Conservation (phyloP, 1,140 invertebrate species). For the Pseudoatta argentina region DNA sequence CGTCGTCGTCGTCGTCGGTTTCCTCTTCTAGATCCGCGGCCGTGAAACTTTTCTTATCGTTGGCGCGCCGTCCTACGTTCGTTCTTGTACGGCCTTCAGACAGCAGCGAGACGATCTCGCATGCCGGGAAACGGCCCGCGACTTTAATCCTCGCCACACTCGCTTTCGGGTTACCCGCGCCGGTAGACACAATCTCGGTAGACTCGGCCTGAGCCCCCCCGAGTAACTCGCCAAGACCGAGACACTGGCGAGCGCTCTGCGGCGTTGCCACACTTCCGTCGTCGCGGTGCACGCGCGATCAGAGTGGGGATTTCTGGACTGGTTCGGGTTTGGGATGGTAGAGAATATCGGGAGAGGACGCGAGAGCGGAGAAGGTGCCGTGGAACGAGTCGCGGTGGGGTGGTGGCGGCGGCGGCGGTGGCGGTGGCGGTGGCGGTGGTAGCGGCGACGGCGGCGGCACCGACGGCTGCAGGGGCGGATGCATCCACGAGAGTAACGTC, state of each 20-base stretch:
- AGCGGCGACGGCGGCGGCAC: neutral
- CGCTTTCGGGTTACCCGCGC: constrained; percentile 84
- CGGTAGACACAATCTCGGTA: constrained; percentile 85
- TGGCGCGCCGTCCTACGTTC: constrained; percentile 50
- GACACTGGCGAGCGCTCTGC: constrained; percentile 80
- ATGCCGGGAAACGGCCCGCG: constrained; percentile 75
- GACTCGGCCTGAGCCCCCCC: constrained; percentile 82
- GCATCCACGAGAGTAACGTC: neutral
- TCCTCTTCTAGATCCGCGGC: constrained; percentile 57
- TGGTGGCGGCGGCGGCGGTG: neutral
- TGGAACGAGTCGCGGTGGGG: constrained; percentile 66
- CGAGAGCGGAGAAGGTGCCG: constrained; percentile 71
- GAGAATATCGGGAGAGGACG: constrained; percentile 69
- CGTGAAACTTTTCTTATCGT: constrained; percentile 67
- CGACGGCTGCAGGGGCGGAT: constrained; percentile 22
- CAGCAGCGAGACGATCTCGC: constrained; percentile 75
- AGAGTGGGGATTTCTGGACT: constrained; percentile 81
- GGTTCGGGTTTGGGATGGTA: constrained; percentile 79
- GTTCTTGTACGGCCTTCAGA: constrained; percentile 69
- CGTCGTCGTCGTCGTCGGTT: constrained; percentile 40
- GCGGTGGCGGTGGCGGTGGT: too few relatives aligned
- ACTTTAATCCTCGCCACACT: constrained; percentile 80
- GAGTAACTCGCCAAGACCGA: constrained; percentile 83
- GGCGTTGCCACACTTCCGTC: constrained; percentile 82
- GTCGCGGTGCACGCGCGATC: constrained; percentile 68